Conservation (phyloP, 2,797 vertebrate genomes). For the Sebastes steindachneri region DNA sequence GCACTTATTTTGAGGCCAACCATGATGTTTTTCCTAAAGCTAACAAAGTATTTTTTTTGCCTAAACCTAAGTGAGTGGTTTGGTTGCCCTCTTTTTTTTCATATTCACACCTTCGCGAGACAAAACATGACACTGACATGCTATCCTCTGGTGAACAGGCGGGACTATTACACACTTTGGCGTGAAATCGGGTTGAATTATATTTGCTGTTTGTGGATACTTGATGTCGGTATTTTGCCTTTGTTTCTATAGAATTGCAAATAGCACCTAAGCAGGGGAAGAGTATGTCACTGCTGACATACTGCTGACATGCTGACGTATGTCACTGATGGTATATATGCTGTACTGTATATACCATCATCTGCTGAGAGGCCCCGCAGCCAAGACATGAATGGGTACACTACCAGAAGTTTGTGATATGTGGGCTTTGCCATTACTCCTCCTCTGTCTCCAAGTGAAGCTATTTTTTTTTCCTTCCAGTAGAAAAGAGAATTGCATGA, state of each 20-base stretch:
- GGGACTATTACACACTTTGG: too few species aligned
- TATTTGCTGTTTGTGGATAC: not conserved
- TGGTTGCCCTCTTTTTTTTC: too few species aligned
- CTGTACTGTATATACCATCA: not conserved
- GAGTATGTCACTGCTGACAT: constrained; percentile 2
- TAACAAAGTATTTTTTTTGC: too few species aligned
- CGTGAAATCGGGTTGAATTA: too few species aligned
- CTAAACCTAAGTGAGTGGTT: too few species aligned
- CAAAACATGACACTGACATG: too few species aligned
- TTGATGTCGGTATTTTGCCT: constrained; percentile 12
- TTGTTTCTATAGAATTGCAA: constrained; percentile 21
- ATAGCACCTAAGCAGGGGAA: constrained; percentile 1
- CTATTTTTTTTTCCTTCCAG: constrained; percentile 2
- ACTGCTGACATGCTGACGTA: not conserved
- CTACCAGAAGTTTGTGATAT: constrained; percentile 38
- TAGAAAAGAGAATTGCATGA: constrained; percentile 17
- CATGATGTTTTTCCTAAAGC: too few species aligned
- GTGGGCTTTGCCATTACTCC: constrained; percentile 26
- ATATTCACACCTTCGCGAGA: too few species aligned
- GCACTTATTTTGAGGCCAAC: too few species aligned
- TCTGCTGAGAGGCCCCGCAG: constrained; percentile 32
- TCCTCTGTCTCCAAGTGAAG: constrained; percentile 38
- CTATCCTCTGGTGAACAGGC: too few species aligned
- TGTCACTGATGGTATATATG: not conserved
- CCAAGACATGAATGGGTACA: constrained; percentile 2